Percentiles rank a stretch among this genome's conserved stretches.
These are phyloP conservation scores for Falco columbarius DNA, from an alignment of 2,797 vertebrate species.

Conservation along the genomic window DNA sequence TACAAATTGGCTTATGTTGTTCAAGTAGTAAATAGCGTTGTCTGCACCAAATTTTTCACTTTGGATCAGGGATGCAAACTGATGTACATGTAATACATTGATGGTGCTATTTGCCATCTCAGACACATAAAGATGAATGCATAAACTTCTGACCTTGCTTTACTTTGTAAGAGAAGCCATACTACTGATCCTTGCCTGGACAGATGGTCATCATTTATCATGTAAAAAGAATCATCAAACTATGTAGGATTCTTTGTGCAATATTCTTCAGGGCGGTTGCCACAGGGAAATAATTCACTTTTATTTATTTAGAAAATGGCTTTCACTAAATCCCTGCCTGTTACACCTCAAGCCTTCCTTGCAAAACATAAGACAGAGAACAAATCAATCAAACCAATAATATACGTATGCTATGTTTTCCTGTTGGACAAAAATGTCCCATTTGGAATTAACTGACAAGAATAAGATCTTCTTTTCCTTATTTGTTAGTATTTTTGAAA, in stretches of 20 bases:
- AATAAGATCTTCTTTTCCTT: not conserved
- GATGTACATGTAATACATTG: not conserved
- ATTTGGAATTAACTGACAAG: not conserved
- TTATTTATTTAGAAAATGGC: not conserved
- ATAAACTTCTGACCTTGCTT: slow-evolving; percentile 12
- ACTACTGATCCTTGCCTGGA: not conserved
- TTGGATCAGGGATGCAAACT: not conserved
- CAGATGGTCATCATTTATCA: not conserved
- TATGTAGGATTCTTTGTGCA: not conserved
- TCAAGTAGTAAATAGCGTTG: not conserved
- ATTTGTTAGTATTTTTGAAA: not conserved
- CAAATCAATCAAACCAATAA: not conserved
- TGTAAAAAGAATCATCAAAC: not conserved
- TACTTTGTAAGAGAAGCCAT: not conserved
- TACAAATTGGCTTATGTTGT: not conserved
- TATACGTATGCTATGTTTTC: not conserved
- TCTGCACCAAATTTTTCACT: not conserved
- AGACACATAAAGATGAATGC: not conserved
- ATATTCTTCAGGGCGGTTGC: not conserved
- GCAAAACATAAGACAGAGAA: not conserved
- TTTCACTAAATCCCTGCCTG: not conserved
- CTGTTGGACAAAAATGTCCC: not conserved
- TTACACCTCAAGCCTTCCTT: not conserved
- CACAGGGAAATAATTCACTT: not conserved
- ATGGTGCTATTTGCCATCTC: not conserved